Evolutionary conservation across 2,797 vertebrate species (phyloP), one percentile per base, ranked within the genome.

Genomic region (Acipenser transmontanus): DNA sequence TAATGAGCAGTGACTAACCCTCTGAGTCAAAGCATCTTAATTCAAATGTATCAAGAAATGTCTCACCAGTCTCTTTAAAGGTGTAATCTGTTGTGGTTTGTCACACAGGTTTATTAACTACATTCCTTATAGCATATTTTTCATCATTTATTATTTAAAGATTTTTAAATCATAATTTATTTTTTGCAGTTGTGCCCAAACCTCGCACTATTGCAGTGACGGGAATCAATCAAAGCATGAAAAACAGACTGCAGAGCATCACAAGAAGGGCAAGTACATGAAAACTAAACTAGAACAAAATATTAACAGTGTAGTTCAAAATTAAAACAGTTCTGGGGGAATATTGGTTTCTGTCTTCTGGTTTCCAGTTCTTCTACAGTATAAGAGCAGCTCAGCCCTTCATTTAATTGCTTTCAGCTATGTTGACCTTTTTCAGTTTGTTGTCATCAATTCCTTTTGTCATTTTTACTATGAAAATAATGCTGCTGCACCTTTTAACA

Each of bases 191-290:
- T 61, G 54, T 10, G 65, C 87, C 88, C 8, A 88, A 76, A 9
- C 77, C 79, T 50, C 82, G 84, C 71, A 82, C 71, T 49, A 72
- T 82, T 68, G 80, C 85, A n/a, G 74, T 79, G 80, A 84, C 77
- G 6, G 72, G 84, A 59, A 81, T 87, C 71, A 87, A 85, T 74
- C 85, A 80, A 75, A 87, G 77, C 76, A 74, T 84, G 71, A 88
- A 85, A 69, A 83, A 78, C 67, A 84, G 86, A 68, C 77, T 89
- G 2, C 86, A 87, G 67, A 76, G 75, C 47, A 75, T 86, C 59
- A 77, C 80, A 71, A 79, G 71, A 69, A 86, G 82, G 82, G 88
- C 89, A 74, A 68, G 34, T 34, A 34, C 34, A 34, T 3, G 34
- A 34, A 4, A 34, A 34, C 34, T 34, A 34, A 34, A 34, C 34